Evolutionary conservation across 1,140 invertebrate species (phyloP), one percentile per base, ranked within the genome.

Genomic region (Rhagoletis zephyria): DNA sequence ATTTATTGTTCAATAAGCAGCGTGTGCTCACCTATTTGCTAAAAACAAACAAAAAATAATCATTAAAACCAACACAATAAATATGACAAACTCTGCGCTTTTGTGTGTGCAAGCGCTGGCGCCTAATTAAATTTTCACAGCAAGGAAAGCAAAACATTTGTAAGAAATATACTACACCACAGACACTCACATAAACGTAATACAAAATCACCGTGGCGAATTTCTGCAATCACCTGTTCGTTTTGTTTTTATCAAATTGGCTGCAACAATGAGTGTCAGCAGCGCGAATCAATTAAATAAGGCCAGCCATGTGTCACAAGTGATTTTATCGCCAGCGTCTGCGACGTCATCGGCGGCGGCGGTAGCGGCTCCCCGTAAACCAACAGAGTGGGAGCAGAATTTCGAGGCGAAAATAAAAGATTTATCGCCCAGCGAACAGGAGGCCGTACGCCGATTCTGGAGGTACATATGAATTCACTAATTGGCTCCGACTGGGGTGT

Each of bases 401-500:
- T 92, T 92, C 88, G 88, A 88, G 85, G 89, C 90, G 63, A 92
- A 92, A 90, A 89, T 92, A 90, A 86, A 86, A 88, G 90, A 92
- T 90, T 88, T 92, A 89, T 90, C 89, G 86, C 91, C 91, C 87
- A 89, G 88, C 87, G 91, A 92, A 88, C 91, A 91, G 91, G 91
- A 92, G 90, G 91, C 91, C 59, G 91, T 92, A 74, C 90, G 90
- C 85, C 90, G 90, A 51, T 92, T 92, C 89, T 92, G 91, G 91
- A 92, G 91, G 91, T 92, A n/a, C n/a, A n/a, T n/a, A 87, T 56
- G 74, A 56, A 56, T 4, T 14, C n/a, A 19, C n/a, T 30, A 30
- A 30, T 30, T 30, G 30, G 30, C 30, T 30, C n/a, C 5, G 14
- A 63, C 30, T 14, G 1, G 2, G 12, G 4, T 7, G 61, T 63